Base-by-base conservation (phyloP, 2,113 vertebrate genomes). In the Dendropsophus ebraccatus region DNA sequence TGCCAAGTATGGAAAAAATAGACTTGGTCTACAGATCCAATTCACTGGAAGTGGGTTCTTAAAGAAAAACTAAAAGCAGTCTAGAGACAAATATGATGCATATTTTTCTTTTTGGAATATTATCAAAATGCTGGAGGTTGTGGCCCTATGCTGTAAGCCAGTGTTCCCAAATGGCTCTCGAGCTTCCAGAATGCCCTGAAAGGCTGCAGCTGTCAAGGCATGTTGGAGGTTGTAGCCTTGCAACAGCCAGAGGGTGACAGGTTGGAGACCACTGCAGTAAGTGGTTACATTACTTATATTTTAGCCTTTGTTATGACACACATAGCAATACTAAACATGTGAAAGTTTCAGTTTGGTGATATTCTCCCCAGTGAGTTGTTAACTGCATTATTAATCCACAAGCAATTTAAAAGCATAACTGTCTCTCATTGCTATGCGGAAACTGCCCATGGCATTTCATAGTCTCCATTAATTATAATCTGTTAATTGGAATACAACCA, bases 381-480 rank as follows among this genome's bases (percentile, higher is more conserved):
- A 67, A 25, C 32, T 65, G 13, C n/a, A 65, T 67, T 67, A 67
- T 67, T 67, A 67, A 67, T 67, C 62, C 62, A 35, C 62, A 30
- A n/a, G 60, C 60, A 28, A 65, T 65, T 65, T 30, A 28, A 28
- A 65, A 32, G 10, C 62, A 67, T 8, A 35, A 67, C 62, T 10
- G 7, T 30, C 28, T 67, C 62, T 67, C 62, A 67, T 67, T 67
- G 28, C 62, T 67, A 67, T 67, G 62, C 30, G 30, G 62, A 32
- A 16, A 67, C 62, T 67, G 62, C 62, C 62, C 62, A 30, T 67
- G 62, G 62, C 28, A 67, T 67, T 67, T 67, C 62, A 67, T 67
- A 32, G 4, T 67, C 30, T 67, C 62, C 62, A 67, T 67, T 67
- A 67, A 67, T 67, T 67, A 67, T 67, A 30, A 32, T 67, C 62